Base-by-base conservation (phyloP, 2,113 vertebrate genomes). In the Esox niger region DNA sequence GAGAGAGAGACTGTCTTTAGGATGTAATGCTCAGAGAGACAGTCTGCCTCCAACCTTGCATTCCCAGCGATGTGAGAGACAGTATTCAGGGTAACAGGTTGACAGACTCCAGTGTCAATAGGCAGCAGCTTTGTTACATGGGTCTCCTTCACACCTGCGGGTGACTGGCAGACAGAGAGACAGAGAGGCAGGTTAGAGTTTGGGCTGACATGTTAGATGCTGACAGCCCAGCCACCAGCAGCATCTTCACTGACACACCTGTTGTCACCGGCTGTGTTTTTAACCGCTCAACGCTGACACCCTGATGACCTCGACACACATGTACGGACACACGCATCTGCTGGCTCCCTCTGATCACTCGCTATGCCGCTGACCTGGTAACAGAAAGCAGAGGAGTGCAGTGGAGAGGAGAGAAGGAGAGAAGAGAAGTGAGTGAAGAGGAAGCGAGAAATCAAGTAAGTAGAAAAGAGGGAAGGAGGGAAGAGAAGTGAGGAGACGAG, bases 341-440 rank as follows among this genome's bases (percentile, higher is more conserved):
- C n/a, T n/a, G 35, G 35, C 35, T 13, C 35, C 35, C 9, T 13
- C 2, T 8, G n/a, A 6, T 17, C 17, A 32, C 46, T 30, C 59
- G 17, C 56, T 10, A 5, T 38, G 5, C 11, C 35, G 5, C 35
- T 38, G 11, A 6, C 35, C n/a, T 49, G 69, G 7, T 31, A 58
- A 73, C 61, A 67, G 10, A 43, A 57, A 46, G n/a, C n/a, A n/a
- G n/a, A n/a, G n/a, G n/a, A n/a, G n/a, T n/a, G 58, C 20, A 47
- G 3, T n/a, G n/a, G 6, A 38, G 67, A 30, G 32, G 35, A 29
- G 1, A 63, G 38, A 30, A 7, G 64, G 33, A 26, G 52, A 54
- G n/a, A n/a, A n/a, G n/a, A n/a, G n/a, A n/a, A n/a, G 13, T 20
- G 38, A 13, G 63, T 17, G 33, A n/a, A 17, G 7, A 33, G 26